These are phyloP conservation scores for Cirrhinus molitorella DNA, from an alignment of 2,797 vertebrate genomes.

Conservation along the genomic window DNA sequence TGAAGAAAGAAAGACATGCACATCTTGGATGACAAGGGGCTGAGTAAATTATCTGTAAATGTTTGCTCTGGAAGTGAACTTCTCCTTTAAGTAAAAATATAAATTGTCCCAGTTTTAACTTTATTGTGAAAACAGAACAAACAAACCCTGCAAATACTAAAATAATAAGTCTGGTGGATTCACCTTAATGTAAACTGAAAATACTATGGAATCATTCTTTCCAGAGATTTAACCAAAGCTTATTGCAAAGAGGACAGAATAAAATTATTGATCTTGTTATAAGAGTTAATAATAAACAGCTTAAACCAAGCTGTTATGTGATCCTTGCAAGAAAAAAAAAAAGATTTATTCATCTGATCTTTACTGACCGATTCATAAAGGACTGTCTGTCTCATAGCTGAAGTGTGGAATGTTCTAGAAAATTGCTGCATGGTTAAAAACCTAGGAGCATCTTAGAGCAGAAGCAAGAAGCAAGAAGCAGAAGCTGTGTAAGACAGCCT, in stretches of 20 bases:
- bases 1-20: no score
- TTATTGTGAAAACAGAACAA: not conserved
- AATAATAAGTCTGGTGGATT: not conserved
- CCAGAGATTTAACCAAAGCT: not conserved
- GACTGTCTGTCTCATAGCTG: not conserved
- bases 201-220: not conserved
- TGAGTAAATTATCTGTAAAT: no score
- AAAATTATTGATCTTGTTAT: not conserved
- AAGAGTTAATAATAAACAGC: not conserved
- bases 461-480: no score
- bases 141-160: not conserved
- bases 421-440: not conserved
- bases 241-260: not conserved
- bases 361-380: not conserved
- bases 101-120: not conserved
- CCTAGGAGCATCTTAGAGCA: not conserved
- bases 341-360: not conserved
- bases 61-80: no score
- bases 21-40: no score
- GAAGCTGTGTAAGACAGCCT: slow-evolving; percentile 31
- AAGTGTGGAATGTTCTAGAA: not conserved
- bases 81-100: not conserved
- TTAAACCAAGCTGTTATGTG: not conserved
- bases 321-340: not conserved
- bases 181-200: slow-evolving; percentile 14